Percentiles rank a stretch among this genome's conserved stretches.
Conservation (phyloP, 2,888 invertebrate species). For the Nomada fabriciana region DNA sequence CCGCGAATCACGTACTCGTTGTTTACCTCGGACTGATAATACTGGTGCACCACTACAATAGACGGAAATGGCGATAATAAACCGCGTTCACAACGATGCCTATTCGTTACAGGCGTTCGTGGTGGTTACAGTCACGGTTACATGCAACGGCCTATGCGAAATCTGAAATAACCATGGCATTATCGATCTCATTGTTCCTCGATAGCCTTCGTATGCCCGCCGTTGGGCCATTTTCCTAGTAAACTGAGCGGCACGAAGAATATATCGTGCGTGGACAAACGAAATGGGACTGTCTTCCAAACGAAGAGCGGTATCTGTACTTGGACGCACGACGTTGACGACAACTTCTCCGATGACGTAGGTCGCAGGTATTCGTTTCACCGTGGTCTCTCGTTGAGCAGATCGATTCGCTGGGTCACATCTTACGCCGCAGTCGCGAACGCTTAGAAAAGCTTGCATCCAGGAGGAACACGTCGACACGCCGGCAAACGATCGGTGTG, state of each 20-base stretch:
- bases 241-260: not conserved
- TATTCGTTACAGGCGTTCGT: not conserved
- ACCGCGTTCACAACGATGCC: constrained; percentile 13
- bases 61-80: constrained; percentile 42
- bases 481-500: constrained; percentile 55
- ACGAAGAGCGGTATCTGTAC: constrained; percentile 3
- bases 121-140: not conserved
- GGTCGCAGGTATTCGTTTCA: constrained; percentile 20
- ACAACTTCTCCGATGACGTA: constrained; percentile 51
- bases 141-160: not conserved
- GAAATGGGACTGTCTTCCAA: not conserved
- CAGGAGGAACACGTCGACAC: constrained; percentile 24
- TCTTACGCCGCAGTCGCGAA: constrained; percentile 58
- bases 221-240: constrained; percentile 1
- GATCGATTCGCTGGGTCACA: constrained; percentile 66
- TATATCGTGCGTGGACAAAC: not conserved
- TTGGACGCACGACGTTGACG: constrained; percentile 70
- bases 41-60: constrained; percentile 93
- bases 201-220: not conserved
- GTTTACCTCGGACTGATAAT: constrained; percentile 95
- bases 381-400: constrained; percentile 58
- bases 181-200: constrained; percentile 24
- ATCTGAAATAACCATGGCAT: constrained; percentile 29
- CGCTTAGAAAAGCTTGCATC: constrained; percentile 41
- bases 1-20: constrained; percentile 96